Percentiles rank a stretch among this genome's conserved stretches.
Evolutionary conservation across 2,888 invertebrate genomes (phyloP).

Genomic region (Lasioglossum villosulum): DNA sequence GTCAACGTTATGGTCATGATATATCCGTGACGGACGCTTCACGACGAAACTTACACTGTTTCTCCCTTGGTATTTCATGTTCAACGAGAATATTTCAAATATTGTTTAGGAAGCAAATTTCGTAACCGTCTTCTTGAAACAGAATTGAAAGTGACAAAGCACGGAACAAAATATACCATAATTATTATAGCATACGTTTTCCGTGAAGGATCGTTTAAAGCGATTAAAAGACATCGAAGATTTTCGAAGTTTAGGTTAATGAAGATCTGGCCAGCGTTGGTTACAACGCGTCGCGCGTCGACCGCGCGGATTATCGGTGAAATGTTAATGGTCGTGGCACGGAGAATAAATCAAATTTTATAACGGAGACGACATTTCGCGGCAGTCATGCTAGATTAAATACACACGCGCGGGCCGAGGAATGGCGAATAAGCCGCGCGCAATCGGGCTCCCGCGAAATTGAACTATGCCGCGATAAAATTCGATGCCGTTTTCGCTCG

Average conservation of each 20-base stretch:
- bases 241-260: not conserved
- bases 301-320: slow-evolving; percentile 34
- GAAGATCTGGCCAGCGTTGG: not conserved
- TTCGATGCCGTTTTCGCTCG: slow-evolving; percentile 37
- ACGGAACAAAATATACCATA: too few relatives aligned
- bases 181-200: too few relatives aligned
- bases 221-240: not conserved
- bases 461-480: slow-evolving; percentile 48
- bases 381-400: slow-evolving; percentile 53
- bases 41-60: not conserved
- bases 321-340: slow-evolving; percentile 45
- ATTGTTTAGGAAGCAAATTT: not conserved
- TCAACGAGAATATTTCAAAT: not conserved
- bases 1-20: not conserved
- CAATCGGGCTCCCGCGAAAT: slow-evolving; percentile 49
- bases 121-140: not conserved
- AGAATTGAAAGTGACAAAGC: not conserved
- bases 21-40: not conserved
- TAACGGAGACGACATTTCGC: slow-evolving; percentile 52
- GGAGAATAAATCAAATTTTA: slow-evolving; percentile 56
- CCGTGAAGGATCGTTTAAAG: not conserved
- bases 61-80: not conserved
- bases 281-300: not conserved
- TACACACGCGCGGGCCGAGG: slow-evolving; percentile 24
- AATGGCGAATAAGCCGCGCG: slow-evolving; percentile 43